Conservation (phyloP, 2,113 vertebrate genomes). For the Pica pica region DNA sequence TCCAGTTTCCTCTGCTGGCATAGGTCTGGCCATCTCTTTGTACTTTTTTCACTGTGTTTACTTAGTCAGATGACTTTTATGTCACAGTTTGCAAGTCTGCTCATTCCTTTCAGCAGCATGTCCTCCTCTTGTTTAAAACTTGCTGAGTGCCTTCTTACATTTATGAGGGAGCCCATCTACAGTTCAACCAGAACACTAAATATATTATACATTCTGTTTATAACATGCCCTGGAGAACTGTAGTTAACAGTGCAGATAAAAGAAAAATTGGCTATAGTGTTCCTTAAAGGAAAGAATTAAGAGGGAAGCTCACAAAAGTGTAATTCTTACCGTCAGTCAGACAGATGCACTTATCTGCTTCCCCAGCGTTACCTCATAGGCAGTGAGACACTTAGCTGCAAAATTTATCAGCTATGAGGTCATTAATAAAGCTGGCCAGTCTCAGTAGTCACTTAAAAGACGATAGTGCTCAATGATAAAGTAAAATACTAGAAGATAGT, state of each 20-base stretch:
- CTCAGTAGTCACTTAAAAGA: constrained; percentile 60
- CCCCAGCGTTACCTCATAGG: constrained; percentile 30
- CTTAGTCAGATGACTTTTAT: constrained; percentile 17
- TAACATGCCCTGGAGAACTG: neutral
- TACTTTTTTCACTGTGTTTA: constrained; percentile 31
- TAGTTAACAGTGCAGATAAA: neutral
- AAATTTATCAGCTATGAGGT: constrained; percentile 60
- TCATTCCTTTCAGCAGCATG: constrained; percentile 10
- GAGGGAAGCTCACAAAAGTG: constrained; percentile 34
- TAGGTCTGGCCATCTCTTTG: neutral
- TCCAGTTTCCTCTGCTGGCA: neutral
- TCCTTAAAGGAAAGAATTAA: constrained; percentile 4
- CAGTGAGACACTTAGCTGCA: constrained; percentile 38
- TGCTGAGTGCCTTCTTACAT: constrained; percentile 47
- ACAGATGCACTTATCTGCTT: constrained; percentile 23
- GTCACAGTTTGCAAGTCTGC: neutral
- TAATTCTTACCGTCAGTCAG: constrained; percentile 25
- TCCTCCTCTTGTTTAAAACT: constrained; percentile 55
- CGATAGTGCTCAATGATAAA: constrained; percentile 36
- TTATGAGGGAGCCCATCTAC: constrained; percentile 40
- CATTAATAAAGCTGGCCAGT: constrained; percentile 59
- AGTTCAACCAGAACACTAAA: constrained; percentile 38
- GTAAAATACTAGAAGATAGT: constrained; percentile 29
- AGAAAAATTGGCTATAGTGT: neutral
- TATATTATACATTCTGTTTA: constrained; percentile 29